Conservation (phyloP, 2,113 vertebrate genomes). For the Semnopithecus entellus region DNA sequence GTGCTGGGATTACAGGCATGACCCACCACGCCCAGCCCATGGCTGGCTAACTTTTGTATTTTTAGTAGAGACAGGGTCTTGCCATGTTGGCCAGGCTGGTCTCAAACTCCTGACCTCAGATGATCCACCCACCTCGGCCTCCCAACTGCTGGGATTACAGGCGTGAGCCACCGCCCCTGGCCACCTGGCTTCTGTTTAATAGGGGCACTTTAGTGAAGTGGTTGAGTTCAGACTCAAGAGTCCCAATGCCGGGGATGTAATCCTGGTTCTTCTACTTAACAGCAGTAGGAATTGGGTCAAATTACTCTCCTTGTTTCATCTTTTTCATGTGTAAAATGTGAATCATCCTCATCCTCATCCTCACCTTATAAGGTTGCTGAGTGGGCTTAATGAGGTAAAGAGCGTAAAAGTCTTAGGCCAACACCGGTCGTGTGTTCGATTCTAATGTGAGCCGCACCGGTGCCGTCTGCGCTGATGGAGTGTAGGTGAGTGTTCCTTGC, state of each 20-base stretch:
- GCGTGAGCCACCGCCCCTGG: accelerated
- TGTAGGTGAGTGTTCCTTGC: background rate
- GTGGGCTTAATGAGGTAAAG: background rate
- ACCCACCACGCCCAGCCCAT: too few species aligned
- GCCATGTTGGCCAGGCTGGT: too few species aligned
- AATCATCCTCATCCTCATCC: background rate
- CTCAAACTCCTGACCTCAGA: too few species aligned
- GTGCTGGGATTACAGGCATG: too few species aligned
- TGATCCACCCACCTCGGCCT: too few species aligned
- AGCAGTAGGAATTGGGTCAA: background rate
- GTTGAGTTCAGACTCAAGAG: background rate
- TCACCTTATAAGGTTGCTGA: background rate
- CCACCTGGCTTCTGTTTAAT: background rate
- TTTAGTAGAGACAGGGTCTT: too few species aligned
- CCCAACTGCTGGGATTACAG: too few species aligned
- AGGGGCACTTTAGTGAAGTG: background rate
- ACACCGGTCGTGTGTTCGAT: background rate
- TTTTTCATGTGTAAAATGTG: background rate
- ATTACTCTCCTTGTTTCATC: background rate
- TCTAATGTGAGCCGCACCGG: accelerated
- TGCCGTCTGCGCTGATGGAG: accelerated
- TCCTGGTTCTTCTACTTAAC: background rate
- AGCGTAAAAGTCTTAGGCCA: background rate
- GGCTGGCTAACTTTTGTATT: too few species aligned
- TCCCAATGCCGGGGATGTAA: background rate